These are phyloP conservation scores for Ellobium chinense DNA, from an alignment of 2,888 invertebrate species.

Conservation along the genomic window DNA sequence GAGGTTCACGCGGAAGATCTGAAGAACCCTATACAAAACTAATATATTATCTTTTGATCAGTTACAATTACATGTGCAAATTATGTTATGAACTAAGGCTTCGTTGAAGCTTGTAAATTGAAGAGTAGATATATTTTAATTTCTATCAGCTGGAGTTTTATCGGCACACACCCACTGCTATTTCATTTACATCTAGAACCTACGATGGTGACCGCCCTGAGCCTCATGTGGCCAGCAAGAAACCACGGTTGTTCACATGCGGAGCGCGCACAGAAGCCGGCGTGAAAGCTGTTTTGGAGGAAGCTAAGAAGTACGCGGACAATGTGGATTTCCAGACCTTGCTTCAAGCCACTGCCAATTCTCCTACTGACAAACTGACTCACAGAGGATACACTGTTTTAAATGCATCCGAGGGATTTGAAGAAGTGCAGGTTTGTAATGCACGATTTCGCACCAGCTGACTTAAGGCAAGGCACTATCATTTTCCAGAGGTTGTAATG, in stretches of 20 bases:
- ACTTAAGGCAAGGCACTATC: no score
- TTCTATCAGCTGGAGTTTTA: no score
- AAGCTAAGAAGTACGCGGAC: constrained; percentile 83
- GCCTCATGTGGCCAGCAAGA: constrained; percentile 79
- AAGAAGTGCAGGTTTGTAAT: constrained; percentile 20
- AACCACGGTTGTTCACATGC: constrained; percentile 86
- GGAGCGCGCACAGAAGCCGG: constrained; percentile 94
- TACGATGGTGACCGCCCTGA: constrained; percentile 47
- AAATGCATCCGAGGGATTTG: constrained; percentile 79
- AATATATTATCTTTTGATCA: no score
- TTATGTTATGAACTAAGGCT: no score
- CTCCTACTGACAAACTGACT: constrained; percentile 86
- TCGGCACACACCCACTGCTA: no score
- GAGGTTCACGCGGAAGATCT: no score
- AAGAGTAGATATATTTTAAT: no score
- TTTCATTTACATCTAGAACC: constrained; percentile 81
- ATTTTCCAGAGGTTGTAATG: no score
- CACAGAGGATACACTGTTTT: constrained; percentile 91
- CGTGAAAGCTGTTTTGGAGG: constrained; percentile 85
- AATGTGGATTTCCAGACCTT: constrained; percentile 73
- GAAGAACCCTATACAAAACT: no score
- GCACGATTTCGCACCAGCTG: no score
- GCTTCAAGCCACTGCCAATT: constrained; percentile 67
- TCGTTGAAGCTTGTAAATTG: no score
- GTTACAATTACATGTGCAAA: no score